These are phyloP conservation scores for Ambastaia sidthimunki DNA, from an alignment of 2,797 vertebrate genomes.

Conservation along the genomic window DNA sequence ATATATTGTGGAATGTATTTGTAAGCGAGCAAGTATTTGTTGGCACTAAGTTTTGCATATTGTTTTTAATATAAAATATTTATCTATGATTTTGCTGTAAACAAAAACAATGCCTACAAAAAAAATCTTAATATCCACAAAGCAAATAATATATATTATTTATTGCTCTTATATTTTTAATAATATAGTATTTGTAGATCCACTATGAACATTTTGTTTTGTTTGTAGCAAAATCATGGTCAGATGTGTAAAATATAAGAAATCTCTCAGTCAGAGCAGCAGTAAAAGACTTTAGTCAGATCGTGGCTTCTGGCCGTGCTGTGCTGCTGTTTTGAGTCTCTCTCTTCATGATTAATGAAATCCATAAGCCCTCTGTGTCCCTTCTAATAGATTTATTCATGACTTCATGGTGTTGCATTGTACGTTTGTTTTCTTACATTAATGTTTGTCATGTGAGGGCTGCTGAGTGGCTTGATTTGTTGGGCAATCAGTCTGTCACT, in stretches of 20 bases:
- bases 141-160: no score
- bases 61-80: background rate
- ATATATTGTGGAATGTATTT: background rate
- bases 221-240: slow-evolving; percentile 27
- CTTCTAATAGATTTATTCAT: slow-evolving; percentile 80
- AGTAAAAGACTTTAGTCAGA: slow-evolving; percentile 8
- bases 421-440: slow-evolving; percentile 68
- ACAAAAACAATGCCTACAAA: no score
- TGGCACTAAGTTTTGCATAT: background rate
- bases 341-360: slow-evolving; percentile 76
- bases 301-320: slow-evolving; percentile 46
- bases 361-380: slow-evolving; percentile 70
- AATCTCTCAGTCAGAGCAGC: slow-evolving; percentile 19
- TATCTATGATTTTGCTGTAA: no score
- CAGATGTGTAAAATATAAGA: slow-evolving; percentile 68
- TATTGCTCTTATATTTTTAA: no score
- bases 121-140: background rate
- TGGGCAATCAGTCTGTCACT: slow-evolving; percentile 57
- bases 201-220: no score
- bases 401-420: slow-evolving; percentile 71
- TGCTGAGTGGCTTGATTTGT: slow-evolving; percentile 60
- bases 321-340: slow-evolving; percentile 55
- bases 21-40: background rate
- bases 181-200: no score
- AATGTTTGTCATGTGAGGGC: slow-evolving; percentile 73